phyloP scores from a whole-genome alignment of 2,888 invertebrate genomes.

The Athalia circularis region DNA sequence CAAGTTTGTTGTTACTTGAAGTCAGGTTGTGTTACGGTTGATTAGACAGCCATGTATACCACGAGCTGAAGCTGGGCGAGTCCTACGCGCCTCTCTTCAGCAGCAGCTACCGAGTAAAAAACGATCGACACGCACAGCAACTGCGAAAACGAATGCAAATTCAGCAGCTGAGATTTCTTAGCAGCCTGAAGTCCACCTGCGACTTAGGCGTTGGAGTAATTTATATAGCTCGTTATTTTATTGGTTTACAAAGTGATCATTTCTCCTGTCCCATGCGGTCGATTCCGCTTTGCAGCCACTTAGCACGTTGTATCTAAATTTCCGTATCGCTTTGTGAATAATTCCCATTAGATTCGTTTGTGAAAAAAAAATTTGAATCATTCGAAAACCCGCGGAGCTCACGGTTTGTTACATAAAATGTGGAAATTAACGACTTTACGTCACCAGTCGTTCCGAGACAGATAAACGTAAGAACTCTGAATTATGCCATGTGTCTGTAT shows the following conservation, averaged over 20 bases:
- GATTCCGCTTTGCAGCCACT: background rate
- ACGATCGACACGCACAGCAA: slow-evolving; percentile 20
- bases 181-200: background rate
- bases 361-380: no score
- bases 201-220: slow-evolving; percentile 53
- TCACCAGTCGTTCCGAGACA: background rate
- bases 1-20: slow-evolving; percentile 66
- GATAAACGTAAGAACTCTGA: slow-evolving; percentile 12
- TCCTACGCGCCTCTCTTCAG: background rate
- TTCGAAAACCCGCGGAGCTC: background rate
- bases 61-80: no score
- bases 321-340: background rate
- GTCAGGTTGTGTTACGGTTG: slow-evolving; percentile 59
- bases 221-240: slow-evolving; percentile 56
- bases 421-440: slow-evolving; percentile 32
- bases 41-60: slow-evolving; percentile 52
- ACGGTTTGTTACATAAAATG: slow-evolving; percentile 1
- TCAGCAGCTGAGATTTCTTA: background rate
- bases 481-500: slow-evolving; percentile 10
- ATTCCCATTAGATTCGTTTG: background rate
- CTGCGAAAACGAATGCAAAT: slow-evolving; percentile 30
- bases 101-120: background rate
- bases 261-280: background rate
- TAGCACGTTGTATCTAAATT: background rate
- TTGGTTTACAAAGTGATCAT: slow-evolving; percentile 37